A percentile compares a stretch with the other conserved stretches of the same genome.
phyloP scores from a whole-genome alignment of 2,888 invertebrate species.

The Amaurobius ferox region DNA sequence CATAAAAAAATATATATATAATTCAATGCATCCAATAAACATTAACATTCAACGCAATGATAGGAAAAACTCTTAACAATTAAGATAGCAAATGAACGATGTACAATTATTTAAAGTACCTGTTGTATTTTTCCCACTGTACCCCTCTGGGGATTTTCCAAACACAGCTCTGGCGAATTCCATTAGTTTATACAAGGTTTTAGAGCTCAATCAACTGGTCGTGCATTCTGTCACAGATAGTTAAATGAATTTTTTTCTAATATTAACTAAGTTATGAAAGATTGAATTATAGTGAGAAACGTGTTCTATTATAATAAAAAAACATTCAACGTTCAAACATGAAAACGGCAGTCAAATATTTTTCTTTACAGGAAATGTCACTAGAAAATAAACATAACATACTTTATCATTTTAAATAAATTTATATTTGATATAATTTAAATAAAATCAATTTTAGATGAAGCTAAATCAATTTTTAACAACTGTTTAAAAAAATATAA shows the following conservation, averaged over 20 bases:
- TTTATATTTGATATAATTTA: not conserved
- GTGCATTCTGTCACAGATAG: not conserved
- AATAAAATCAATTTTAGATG: not conserved
- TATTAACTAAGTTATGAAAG: not conserved
- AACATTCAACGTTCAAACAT: not conserved
- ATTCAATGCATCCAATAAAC: no score
- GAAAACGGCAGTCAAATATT: not conserved
- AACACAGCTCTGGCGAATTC: conserved; percentile 95
- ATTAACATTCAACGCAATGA: no score
- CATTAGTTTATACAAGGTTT: conserved; percentile 80
- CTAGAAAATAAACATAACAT: not conserved
- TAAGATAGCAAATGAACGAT: no score
- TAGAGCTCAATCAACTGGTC: not conserved
- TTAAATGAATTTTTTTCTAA: not conserved
- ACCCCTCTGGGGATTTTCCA: conserved; percentile 91
- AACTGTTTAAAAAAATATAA: not conserved
- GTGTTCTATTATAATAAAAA: not conserved
- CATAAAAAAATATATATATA: no score
- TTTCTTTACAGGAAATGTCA: not conserved
- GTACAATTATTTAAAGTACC: conserved; percentile 39
- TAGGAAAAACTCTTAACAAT: no score
- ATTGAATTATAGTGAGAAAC: not conserved
- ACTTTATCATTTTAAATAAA: not conserved
- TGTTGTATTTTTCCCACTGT: conserved; percentile 84
- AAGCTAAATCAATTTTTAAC: not conserved